Evolutionary conservation across 2,797 vertebrate species (phyloP), one percentile per base, ranked within the genome.

Genomic region (Hydrocynus forskahlii): DNA sequence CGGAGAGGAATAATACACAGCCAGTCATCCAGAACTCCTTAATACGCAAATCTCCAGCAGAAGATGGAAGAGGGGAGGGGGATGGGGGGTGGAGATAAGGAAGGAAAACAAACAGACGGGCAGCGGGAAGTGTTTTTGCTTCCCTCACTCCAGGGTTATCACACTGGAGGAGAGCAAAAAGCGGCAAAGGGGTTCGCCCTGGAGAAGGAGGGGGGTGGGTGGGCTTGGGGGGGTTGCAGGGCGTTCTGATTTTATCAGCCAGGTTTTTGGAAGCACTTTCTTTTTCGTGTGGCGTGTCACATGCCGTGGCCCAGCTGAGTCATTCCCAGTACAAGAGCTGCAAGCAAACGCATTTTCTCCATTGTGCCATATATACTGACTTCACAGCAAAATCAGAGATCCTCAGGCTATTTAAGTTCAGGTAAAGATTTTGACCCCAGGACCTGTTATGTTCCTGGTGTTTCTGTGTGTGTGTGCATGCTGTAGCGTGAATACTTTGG

Each of bases 1-100:
- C 88, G 79, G 90, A 91, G 87, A 91, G 89, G 88, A 94, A 93
- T 91, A 93, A 93, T 92, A 92, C 88, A 91, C 87, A 88, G 86
- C 87, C 90, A 94, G 88, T 92, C 92, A 90, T 91, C 92, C 93
- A 92, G 90, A 93, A 93, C 91, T 88, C 88, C 89, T 90, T 91
- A 93, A 92, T 91, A 90, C 86, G 89, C 90, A 91, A 91, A 91
- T 89, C 87, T 91, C 87, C 84, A 85, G 72, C 84, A 89, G 90
- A 91, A 92, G 85, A 90, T 25, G 63, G 74, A 55, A 68, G 48
- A 54, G 12, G 40, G 62, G 45, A 69, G 78, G 13, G 79, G 10
- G 76, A 54, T 76, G 75, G 43, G 69, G 70, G 21, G 80, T 16
- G 67, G 55, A 84, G 84, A 88, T 89, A 88, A 87, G 83, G n/a